A percentile compares a stretch with the other conserved stretches of the same genome.
phyloP scores from a whole-genome alignment of 2,113 vertebrate species.

The Notothenia rossii region DNA sequence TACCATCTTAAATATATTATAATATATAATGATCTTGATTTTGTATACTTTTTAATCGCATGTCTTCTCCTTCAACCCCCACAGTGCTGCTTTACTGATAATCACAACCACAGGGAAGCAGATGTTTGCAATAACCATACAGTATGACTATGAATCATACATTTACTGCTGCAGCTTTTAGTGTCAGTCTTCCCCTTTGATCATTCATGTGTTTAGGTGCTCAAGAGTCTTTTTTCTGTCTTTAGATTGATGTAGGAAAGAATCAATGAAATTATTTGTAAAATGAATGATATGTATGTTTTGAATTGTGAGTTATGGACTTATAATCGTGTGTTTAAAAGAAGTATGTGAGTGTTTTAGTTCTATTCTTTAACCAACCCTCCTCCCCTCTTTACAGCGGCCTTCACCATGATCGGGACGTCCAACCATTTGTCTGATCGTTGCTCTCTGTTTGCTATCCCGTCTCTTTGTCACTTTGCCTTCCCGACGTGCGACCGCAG shows the following conservation, averaged over 20 bases:
- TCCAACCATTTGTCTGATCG: slow-evolving; percentile 97
- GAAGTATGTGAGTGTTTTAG: background rate
- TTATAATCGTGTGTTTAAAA: background rate
- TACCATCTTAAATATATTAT: slow-evolving; percentile 20
- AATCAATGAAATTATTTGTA: background rate
- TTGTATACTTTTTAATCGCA: slow-evolving; percentile 42
- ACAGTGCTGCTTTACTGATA: slow-evolving; percentile 24
- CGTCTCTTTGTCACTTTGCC: slow-evolving; percentile 97
- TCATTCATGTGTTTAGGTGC: slow-evolving; percentile 3
- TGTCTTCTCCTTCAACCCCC: slow-evolving; percentile 28
- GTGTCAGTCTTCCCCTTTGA: slow-evolving; percentile 27
- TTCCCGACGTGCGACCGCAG: slow-evolving; percentile 96
- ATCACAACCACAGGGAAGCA: slow-evolving; percentile 49
- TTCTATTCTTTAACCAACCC: background rate
- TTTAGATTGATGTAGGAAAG: background rate
- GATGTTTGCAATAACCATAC: slow-evolving; percentile 56
- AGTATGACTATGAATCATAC: slow-evolving; percentile 46
- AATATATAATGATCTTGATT: slow-evolving; percentile 42
- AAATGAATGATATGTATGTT: too few relatives aligned
- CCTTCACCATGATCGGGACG: slow-evolving; percentile 99
- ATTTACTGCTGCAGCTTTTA: slow-evolving; percentile 30
- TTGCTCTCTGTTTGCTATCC: slow-evolving; percentile 98
- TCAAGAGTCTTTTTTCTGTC: background rate
- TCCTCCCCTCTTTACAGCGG: slow-evolving; percentile 84
- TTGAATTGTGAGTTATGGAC: background rate